These are phyloP conservation scores for Atractosteus spatula DNA, from an alignment of 2,113 vertebrate species.

Conservation along the genomic window DNA sequence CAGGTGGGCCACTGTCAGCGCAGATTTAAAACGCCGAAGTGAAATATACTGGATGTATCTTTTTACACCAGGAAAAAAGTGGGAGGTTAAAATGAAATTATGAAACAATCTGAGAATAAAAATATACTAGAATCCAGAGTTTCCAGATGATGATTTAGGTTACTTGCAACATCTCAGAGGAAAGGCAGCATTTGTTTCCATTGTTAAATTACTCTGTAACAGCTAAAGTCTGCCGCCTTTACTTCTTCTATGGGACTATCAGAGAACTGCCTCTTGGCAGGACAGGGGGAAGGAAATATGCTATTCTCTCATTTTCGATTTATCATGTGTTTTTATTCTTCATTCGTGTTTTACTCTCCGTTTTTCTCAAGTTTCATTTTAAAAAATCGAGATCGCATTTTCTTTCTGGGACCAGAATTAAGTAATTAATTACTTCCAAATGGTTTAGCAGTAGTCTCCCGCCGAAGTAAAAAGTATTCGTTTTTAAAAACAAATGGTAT, in stretches of 20 bases:
- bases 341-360: too few relatives aligned
- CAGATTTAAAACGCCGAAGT: neutral
- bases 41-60: neutral
- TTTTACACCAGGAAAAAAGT: neutral
- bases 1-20: conserved; percentile 7
- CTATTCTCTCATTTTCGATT: neutral
- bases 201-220: neutral
- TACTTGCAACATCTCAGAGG: neutral
- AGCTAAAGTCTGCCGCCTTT: neutral
- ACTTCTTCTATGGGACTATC: neutral
- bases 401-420: too few relatives aligned
- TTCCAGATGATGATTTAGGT: neutral
- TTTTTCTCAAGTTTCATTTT: too few relatives aligned
- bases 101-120: too few relatives aligned
- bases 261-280: neutral
- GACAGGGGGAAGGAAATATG: neutral
- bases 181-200: neutral
- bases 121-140: too few relatives aligned
- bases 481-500: too few relatives aligned
- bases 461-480: too few relatives aligned
- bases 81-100: too few relatives aligned
- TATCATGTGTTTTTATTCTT: too few relatives aligned
- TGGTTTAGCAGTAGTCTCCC: too few relatives aligned
- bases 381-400: too few relatives aligned
- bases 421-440: too few relatives aligned